phyloP scores from a whole-genome alignment of 2,797 vertebrate genomes.

The Vespertilio murinus region DNA sequence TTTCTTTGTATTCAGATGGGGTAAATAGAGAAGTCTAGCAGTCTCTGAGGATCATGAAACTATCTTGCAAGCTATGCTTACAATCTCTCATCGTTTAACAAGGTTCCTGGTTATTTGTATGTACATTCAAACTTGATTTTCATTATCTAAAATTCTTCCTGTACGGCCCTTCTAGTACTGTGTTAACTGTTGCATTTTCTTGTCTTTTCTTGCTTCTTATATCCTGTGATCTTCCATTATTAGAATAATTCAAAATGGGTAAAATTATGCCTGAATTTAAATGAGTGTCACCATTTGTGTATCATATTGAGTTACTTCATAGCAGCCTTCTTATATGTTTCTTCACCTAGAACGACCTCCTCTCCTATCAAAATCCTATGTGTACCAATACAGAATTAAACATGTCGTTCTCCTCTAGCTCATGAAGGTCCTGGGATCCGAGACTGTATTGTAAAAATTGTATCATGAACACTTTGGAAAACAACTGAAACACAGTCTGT shows the following conservation, averaged over 20 bases:
- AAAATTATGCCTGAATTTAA: not conserved
- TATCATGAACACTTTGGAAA: not conserved
- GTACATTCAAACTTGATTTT: not conserved
- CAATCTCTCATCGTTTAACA: not conserved
- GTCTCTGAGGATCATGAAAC: not conserved
- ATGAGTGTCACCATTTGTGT: not conserved
- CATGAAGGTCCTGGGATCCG: not conserved
- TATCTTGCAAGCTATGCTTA: not conserved
- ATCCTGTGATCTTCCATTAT: not conserved
- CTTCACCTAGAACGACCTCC: not conserved
- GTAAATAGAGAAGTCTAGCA: not conserved
- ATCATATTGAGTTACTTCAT: not conserved
- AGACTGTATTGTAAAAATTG: not conserved
- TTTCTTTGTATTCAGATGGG: not conserved
- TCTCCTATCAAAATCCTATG: not conserved
- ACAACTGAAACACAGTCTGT: not conserved
- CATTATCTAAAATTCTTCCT: not conserved
- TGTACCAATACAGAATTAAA: not conserved
- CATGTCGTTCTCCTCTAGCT: not conserved
- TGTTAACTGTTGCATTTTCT: not conserved
- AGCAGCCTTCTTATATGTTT: not conserved
- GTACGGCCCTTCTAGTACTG: not conserved
- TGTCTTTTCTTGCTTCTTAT: not conserved
- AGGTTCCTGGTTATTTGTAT: not conserved
- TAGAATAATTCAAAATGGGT: slow-evolving; percentile 15